A percentile compares a stretch with the other conserved stretches of the same genome.
Conservation (phyloP, 2,797 vertebrate genomes). For the Etheostoma nigrum region DNA sequence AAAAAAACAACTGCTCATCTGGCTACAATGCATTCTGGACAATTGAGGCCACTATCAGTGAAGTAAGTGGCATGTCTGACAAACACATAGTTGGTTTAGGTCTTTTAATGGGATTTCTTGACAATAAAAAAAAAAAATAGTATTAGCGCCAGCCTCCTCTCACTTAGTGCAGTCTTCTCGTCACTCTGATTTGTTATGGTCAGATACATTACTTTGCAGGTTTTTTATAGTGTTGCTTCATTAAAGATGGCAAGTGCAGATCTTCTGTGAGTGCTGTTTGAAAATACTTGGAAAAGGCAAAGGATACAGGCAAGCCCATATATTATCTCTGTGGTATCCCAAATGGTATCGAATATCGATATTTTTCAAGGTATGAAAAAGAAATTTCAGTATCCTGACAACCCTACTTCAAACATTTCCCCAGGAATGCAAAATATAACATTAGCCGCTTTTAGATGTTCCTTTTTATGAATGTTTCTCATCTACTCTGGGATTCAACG, state of each 20-base stretch:
- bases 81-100: background rate
- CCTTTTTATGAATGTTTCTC: background rate
- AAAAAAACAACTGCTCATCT: background rate
- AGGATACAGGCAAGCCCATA: too few species aligned
- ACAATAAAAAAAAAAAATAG: background rate
- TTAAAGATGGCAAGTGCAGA: too few species aligned
- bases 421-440: background rate
- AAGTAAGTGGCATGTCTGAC: background rate
- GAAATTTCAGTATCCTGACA: background rate
- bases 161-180: too few species aligned
- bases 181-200: too few species aligned
- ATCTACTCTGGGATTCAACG: background rate
- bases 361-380: background rate
- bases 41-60: background rate
- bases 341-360: too few species aligned
- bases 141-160: background rate
- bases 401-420: background rate
- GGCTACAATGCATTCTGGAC: slow-evolving; percentile 15
- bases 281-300: too few species aligned
- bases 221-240: too few species aligned
- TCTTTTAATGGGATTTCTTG: background rate
- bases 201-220: too few species aligned
- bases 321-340: too few species aligned
- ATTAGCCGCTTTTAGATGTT: background rate
- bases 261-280: too few species aligned